These are phyloP conservation scores for Coregonus sp. DNA, from an alignment of 2,797 vertebrate species.

Conservation along the genomic window DNA sequence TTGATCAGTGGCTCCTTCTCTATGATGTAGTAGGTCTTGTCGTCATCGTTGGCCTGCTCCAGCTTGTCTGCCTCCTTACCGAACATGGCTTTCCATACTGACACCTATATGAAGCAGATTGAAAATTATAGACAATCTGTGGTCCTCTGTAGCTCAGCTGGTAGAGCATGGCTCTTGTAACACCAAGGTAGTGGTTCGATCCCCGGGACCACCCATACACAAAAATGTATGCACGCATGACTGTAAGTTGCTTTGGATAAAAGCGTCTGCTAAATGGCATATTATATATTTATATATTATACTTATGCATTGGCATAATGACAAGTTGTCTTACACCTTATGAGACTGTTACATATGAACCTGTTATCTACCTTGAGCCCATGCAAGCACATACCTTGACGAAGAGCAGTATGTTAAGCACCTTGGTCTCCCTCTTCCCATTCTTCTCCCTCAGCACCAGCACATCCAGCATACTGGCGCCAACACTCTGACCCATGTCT, in stretches of 20 bases:
- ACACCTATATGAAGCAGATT: constrained; percentile 64
- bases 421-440: constrained; percentile 88
- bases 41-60: constrained; percentile 95
- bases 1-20: constrained; percentile 93
- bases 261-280: no score
- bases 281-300: no score
- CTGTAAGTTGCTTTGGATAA: no score
- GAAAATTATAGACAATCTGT: no score
- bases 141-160: no score
- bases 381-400: constrained; percentile 77
- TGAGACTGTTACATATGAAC: neutral
- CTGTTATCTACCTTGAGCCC: neutral
- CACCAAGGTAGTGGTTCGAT: no score
- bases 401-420: constrained; percentile 91
- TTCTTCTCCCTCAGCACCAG: constrained; percentile 89
- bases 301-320: no score
- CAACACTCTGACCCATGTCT: constrained; percentile 87
- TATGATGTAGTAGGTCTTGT: constrained; percentile 93
- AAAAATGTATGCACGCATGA: no score
- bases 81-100: constrained; percentile 89
- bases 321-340: no score
- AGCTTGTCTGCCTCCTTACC: constrained; percentile 94
- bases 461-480: constrained; percentile 85
- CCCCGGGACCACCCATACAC: no score
- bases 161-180: no score